Percentiles rank a stretch among this genome's conserved stretches.
Evolutionary conservation across 2,113 vertebrate species (phyloP).

Genomic region (Centrocercus urophasianus): DNA sequence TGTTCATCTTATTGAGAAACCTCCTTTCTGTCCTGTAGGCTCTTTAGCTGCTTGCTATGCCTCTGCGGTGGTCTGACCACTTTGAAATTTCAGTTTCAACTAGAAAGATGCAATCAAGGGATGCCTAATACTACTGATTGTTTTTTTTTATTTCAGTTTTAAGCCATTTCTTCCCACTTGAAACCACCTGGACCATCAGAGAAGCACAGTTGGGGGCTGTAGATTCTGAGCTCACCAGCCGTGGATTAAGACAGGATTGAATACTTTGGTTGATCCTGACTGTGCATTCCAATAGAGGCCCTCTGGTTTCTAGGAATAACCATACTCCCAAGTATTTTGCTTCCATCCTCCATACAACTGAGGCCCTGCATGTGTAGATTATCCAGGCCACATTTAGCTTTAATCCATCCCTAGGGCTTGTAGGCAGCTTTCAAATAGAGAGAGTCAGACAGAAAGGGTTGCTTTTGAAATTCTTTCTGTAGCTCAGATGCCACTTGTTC

Average conservation of each 20-base stretch:
- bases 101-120: background rate
- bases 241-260: background rate
- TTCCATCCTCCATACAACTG: background rate
- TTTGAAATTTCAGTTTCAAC: background rate
- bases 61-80: background rate
- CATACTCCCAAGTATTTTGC: background rate
- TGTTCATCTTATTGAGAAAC: conserved; percentile 18
- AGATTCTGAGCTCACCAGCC: background rate
- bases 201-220: background rate
- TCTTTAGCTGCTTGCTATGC: background rate
- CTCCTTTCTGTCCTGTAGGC: background rate
- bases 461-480: conserved; percentile 47
- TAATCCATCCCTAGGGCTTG: conserved; percentile 24
- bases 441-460: background rate
- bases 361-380: background rate
- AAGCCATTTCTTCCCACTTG: background rate
- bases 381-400: conserved; percentile 19
- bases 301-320: conserved; percentile 9
- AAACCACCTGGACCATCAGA: background rate
- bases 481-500: conserved; percentile 39
- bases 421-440: background rate
- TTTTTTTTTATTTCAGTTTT: conserved; percentile 2
- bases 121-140: background rate
- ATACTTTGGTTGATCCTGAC: background rate
- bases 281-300: background rate